These are phyloP conservation scores for Sinella curviseta DNA, from an alignment of 1,140 invertebrate genomes.

Conservation along the genomic window DNA sequence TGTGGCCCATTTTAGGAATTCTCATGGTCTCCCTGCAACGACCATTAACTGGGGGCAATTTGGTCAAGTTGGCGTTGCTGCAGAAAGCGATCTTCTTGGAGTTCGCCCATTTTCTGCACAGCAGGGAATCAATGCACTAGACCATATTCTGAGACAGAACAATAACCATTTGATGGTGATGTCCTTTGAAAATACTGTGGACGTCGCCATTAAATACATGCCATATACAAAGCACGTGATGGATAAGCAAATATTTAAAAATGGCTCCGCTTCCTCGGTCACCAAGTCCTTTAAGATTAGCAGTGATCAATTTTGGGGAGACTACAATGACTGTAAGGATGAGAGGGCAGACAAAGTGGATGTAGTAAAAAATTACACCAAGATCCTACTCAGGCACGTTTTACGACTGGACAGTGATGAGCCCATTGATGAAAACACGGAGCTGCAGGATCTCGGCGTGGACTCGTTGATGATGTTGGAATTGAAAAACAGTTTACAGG, in stretches of 20 bases:
- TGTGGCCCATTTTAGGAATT: conserved; percentile 25
- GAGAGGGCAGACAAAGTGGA: background rate
- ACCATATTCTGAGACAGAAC: background rate
- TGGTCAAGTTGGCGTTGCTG: conserved; percentile 16
- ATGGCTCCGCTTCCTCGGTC: background rate
- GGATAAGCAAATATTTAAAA: background rate
- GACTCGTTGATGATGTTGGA: background rate
- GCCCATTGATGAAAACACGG: background rate
- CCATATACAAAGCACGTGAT: background rate
- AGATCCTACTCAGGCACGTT: background rate
- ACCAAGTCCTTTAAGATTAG: background rate
- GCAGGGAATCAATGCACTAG: background rate
- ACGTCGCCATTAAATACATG: background rate
- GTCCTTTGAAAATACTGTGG: background rate
- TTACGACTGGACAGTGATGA: background rate
- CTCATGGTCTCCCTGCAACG: conserved; percentile 17
- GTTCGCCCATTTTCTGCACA: background rate
- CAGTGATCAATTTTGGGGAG: background rate
- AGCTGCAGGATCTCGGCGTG: background rate
- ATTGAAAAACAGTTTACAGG: background rate
- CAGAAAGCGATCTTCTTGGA: background rate
- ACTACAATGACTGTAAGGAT: background rate
- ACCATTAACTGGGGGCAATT: conserved; percentile 39
- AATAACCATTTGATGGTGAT: background rate
- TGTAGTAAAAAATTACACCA: background rate